Percentiles rank a stretch among this genome's conserved stretches.
Conservation (phyloP, 2,113 vertebrate genomes). For the Ramphastos sulfuratus region DNA sequence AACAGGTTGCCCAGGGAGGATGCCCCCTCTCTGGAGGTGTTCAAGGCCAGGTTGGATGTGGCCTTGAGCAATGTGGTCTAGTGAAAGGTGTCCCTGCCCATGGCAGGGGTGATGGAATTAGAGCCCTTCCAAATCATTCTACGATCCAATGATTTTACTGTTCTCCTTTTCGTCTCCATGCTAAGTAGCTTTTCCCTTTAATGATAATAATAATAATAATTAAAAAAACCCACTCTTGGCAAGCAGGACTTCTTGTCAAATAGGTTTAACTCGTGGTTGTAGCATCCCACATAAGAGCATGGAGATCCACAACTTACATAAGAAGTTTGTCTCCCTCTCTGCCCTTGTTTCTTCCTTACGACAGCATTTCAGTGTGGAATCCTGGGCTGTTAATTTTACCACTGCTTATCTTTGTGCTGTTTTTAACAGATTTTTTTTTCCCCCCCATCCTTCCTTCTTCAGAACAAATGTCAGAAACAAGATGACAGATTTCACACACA, state of each 20-base stretch:
- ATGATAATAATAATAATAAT: neutral
- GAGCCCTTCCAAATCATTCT: no score
- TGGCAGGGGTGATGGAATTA: no score
- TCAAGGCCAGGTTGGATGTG: no score
- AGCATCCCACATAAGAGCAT: neutral
- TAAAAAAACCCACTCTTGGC: neutral
- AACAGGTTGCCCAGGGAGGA: no score
- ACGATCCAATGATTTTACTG: no score
- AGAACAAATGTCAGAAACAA: neutral
- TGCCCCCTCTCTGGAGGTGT: no score
- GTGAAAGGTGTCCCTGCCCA: no score
- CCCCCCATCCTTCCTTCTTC: neutral
- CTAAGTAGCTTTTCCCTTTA: neutral
- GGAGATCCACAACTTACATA: neutral
- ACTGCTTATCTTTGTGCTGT: neutral
- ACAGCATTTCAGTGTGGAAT: neutral
- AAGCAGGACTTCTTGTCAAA: neutral
- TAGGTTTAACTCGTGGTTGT: neutral
- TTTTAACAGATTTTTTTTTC: neutral
- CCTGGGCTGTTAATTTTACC: neutral
- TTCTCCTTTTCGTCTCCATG: neutral
- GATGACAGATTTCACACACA: constrained; percentile 5
- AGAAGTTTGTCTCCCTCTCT: neutral
- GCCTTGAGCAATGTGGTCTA: no score
- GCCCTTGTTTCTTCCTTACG: neutral